Base-by-base conservation (phyloP, 2,888 invertebrate species). In the Allophyes oxyacanthae region DNA sequence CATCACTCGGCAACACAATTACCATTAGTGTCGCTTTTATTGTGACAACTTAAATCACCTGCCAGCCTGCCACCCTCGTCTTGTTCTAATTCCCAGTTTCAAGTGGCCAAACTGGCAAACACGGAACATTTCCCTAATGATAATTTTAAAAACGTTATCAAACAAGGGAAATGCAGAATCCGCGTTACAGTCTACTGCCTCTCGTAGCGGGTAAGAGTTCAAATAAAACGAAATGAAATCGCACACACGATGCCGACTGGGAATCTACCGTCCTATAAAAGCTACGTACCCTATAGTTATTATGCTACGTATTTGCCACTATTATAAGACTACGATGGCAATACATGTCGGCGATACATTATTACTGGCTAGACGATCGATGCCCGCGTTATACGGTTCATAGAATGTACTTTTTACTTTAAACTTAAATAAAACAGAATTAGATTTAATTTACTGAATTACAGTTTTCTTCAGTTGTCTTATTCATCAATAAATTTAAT, bases 161-260 rank as follows among this genome's bases (percentile, higher is more conserved):
- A 69, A 62, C 53, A 55, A 28, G 28, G 28, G 59, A 65, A 79
- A 72, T 57, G 64, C 65, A 58, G 58, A 58, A 70, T 64, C 66
- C 64, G 42, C 63, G 73, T 81, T 79, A 79, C 78, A 77, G 79
- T 80, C 82, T 79, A 28, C 28, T 28, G 28, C 28, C 28, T 28
- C 28, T 8, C 28, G 28, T 28, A 75, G 76, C 72, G 76, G 69
- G 72, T 78, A 72, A 76, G 75, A 80, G 77, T 83, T 81, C 81
- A 81, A 87, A 87, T 87, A 87, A 87, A 86, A 86, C 78, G 77
- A 81, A 85, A 86, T 84, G 79, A 81, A 83, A 84, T 82, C 79
- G 86, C 83, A 82, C 70, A 72, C 74, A 77, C 77, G 77, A 77
- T 61, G 69, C 75, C 72, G 75, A 54, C 71, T 65, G 68, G 73